Percentiles rank a stretch among this genome's conserved stretches.
Conservation (phyloP, 2,797 vertebrate species). For the Dendrocincla fuliginosa region DNA sequence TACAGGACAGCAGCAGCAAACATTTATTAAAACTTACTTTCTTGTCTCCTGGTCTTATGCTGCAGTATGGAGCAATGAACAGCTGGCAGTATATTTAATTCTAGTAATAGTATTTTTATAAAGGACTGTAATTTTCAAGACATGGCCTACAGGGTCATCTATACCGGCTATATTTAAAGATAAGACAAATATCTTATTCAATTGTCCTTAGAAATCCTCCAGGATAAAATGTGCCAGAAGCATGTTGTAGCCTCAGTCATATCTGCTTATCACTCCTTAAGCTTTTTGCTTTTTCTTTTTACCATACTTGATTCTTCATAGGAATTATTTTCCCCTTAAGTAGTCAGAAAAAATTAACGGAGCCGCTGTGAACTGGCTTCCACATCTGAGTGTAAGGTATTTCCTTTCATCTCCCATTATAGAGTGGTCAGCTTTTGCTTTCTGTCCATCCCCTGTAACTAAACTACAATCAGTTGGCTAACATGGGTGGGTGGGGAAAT, state of each 20-base stretch:
- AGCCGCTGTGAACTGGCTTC: neutral
- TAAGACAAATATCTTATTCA: constrained; percentile 44
- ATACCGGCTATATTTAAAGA: constrained; percentile 46
- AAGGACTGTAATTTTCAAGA: constrained; percentile 53
- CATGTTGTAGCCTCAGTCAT: neutral
- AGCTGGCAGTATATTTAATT: constrained; percentile 53
- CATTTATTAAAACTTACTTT: constrained; percentile 49
- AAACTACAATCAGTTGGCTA: neutral
- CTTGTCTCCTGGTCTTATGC: neutral
- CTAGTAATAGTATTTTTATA: constrained; percentile 41
- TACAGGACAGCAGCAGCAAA: neutral
- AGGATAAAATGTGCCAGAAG: neutral
- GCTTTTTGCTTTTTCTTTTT: neutral
- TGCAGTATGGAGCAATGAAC: neutral
- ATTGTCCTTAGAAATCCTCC: constrained; percentile 24
- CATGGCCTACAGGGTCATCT: constrained; percentile 21
- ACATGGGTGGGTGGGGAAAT: neutral
- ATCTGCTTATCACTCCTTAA: neutral
- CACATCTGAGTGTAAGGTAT: neutral
- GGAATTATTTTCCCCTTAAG: neutral
- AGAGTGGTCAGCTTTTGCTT: neutral
- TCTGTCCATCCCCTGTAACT: neutral
- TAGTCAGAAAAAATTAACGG: neutral
- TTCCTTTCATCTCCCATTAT: neutral
- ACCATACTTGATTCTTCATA: neutral